These are phyloP conservation scores for Trigoniulus corallinus DNA, from an alignment of 1,140 invertebrate genomes.

Conservation along the genomic window DNA sequence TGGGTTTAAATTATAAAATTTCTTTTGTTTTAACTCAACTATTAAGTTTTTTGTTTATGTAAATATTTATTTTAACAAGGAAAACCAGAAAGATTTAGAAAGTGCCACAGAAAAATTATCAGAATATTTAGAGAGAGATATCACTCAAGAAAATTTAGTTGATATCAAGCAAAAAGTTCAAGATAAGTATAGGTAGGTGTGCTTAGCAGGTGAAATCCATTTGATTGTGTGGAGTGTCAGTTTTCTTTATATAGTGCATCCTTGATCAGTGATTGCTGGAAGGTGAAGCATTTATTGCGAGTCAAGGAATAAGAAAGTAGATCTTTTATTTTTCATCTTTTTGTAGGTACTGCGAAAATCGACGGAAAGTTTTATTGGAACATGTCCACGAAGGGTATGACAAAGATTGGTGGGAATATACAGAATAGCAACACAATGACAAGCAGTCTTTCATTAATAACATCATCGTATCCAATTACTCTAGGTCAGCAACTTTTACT, in stretches of 20 bases:
- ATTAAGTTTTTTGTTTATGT: background rate
- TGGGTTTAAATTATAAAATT: conserved; percentile 6
- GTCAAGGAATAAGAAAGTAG: background rate
- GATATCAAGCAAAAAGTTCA: conserved; percentile 99
- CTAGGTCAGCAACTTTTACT: too few relatives aligned
- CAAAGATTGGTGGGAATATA: conserved; percentile 95
- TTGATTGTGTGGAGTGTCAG: too few relatives aligned
- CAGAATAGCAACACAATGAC: too few relatives aligned
- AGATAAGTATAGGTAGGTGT: conserved; percentile 83
- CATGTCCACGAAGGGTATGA: conserved; percentile 98
- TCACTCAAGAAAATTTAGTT: conserved; percentile 89
- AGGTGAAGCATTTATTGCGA: too few relatives aligned
- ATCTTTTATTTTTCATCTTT: conserved; percentile 8
- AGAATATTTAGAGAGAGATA: conserved; percentile 94
- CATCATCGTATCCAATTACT: too few relatives aligned
- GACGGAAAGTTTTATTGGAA: conserved; percentile 80
- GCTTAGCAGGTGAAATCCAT: background rate
- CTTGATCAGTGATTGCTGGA: too few relatives aligned
- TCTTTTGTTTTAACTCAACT: conserved; percentile 4
- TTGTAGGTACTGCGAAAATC: conserved; percentile 87
- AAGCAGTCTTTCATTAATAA: too few relatives aligned
- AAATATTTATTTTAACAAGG: conserved; percentile 36
- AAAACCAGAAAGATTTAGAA: conserved; percentile 96
- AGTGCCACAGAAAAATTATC: conserved; percentile 90
- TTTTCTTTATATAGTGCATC: too few relatives aligned